A percentile compares a stretch with the other conserved stretches of the same genome.
These are phyloP conservation scores for Rhingia rostrata DNA, from an alignment of 2,888 invertebrate species.

Conservation along the genomic window DNA sequence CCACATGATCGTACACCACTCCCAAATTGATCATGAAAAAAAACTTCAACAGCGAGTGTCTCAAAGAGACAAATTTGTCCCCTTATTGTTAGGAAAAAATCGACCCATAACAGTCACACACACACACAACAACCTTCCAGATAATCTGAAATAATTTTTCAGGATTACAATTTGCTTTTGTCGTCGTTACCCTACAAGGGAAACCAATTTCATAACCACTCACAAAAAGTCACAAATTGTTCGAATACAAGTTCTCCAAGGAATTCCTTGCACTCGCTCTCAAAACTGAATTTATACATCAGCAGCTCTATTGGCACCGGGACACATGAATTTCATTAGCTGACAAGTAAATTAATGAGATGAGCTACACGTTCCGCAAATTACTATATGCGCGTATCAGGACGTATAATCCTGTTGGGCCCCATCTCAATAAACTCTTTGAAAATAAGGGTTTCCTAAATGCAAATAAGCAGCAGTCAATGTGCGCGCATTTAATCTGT, in stretches of 20 bases:
- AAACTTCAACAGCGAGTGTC: too few relatives aligned
- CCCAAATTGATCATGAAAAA: too few relatives aligned
- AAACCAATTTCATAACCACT: not conserved
- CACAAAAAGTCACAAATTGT: constrained; percentile 1
- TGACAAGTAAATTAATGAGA: constrained; percentile 55
- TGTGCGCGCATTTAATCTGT: constrained; percentile 34
- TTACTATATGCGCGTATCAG: constrained; percentile 9
- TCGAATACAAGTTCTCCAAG: constrained; percentile 2
- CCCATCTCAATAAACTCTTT: constrained; percentile 29
- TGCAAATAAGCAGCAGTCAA: constrained; percentile 32
- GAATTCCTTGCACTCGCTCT: not conserved
- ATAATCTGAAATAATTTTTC: constrained; percentile 41
- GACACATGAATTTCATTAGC: constrained; percentile 39
- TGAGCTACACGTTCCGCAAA: constrained; percentile 50
- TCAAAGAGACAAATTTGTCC: not conserved
- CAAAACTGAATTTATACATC: not conserved
- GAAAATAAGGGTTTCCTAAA: constrained; percentile 33
- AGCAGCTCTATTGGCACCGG: constrained; percentile 14
- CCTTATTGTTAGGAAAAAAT: not conserved
- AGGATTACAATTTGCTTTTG: constrained; percentile 33
- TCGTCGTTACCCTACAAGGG: not conserved
- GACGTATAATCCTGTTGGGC: not conserved
- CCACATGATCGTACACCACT: too few relatives aligned
- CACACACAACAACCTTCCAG: not conserved
- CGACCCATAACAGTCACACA: not conserved